These are phyloP conservation scores for Alaudala cheleensis DNA, from an alignment of 2,113 vertebrate species.

Conservation along the genomic window DNA sequence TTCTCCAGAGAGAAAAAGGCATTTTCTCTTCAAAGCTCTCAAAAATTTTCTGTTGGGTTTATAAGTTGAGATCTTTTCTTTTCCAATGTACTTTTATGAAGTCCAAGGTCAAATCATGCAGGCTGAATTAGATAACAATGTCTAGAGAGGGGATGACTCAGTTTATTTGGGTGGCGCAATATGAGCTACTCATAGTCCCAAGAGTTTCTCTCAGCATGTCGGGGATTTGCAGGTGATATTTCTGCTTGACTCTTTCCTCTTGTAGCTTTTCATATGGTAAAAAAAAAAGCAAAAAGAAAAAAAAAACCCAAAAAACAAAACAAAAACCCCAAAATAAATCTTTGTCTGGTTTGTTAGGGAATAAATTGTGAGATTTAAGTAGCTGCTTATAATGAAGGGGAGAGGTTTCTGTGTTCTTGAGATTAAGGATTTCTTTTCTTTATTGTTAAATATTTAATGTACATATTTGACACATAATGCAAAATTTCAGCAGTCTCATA, in stretches of 20 bases:
- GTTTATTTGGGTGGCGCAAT: constrained; percentile 22
- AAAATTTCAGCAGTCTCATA: neutral
- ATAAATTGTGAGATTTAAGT: neutral
- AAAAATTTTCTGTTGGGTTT: neutral
- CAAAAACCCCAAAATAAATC: neutral
- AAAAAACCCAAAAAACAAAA: neutral
- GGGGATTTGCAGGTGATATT: constrained; percentile 1
- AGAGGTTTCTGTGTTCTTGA: neutral
- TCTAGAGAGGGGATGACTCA: constrained; percentile 55
- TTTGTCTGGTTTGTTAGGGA: neutral
- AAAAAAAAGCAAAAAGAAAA: neutral
- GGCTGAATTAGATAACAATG: constrained; percentile 24
- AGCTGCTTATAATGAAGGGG: neutral
- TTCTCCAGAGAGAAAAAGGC: neutral
- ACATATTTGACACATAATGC: neutral
- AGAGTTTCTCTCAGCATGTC: neutral
- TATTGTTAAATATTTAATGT: neutral
- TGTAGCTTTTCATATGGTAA: neutral
- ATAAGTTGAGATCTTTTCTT: neutral
- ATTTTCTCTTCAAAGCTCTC: neutral
- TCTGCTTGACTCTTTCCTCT: neutral
- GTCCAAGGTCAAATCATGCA: constrained; percentile 43
- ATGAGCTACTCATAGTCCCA: neutral
- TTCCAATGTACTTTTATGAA: neutral
- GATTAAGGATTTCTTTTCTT: neutral